phyloP scores from a whole-genome alignment of 2,113 vertebrate species.

The Ptilorrhoa leucosticta region DNA sequence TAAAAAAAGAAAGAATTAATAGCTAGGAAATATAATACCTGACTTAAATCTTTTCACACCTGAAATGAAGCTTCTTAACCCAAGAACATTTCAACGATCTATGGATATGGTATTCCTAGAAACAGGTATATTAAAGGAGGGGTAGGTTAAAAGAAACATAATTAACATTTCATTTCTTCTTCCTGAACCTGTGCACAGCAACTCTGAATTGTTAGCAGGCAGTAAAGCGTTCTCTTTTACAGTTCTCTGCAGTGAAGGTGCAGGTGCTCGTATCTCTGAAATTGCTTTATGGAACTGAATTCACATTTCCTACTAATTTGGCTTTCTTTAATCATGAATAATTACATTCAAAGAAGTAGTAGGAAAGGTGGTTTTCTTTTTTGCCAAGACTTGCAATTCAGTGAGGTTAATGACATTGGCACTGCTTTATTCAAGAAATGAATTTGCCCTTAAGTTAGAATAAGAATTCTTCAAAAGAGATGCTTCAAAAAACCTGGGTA shows the following conservation, averaged over 20 bases:
- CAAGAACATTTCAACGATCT: neutral
- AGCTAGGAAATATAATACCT: neutral
- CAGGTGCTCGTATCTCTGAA: neutral
- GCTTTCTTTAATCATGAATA: neutral
- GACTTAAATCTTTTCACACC: neutral
- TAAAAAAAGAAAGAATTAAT: neutral
- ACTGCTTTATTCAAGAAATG: neutral
- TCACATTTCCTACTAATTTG: neutral
- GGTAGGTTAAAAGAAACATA: neutral
- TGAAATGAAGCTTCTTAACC: neutral
- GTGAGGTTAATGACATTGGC: neutral
- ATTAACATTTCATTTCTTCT: neutral
- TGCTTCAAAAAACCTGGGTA: neutral
- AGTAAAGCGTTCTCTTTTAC: neutral
- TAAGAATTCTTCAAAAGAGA: neutral
- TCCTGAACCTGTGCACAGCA: neutral
- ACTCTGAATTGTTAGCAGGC: neutral
- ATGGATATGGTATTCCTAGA: neutral
- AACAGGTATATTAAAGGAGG: neutral
- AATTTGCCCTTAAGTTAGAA: neutral
- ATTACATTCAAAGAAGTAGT: neutral
- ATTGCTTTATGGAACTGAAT: neutral
- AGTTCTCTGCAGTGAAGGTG: neutral
- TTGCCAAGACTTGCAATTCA: neutral
- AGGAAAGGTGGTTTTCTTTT: neutral